These are phyloP conservation scores for Capra hircus DNA, from an alignment of 2,113 vertebrate genomes.

Conservation along the genomic window DNA sequence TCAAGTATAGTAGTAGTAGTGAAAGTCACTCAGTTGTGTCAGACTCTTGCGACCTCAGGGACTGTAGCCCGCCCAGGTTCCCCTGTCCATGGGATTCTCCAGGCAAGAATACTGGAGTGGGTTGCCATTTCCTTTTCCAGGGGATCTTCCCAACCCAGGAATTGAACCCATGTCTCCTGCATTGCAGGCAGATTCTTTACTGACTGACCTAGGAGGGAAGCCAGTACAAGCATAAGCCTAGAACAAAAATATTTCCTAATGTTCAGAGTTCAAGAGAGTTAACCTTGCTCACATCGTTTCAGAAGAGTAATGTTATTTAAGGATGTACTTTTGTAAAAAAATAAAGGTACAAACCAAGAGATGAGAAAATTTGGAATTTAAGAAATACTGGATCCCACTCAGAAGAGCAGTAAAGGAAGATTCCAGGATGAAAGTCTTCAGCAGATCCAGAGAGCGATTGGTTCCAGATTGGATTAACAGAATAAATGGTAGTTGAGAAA, in stretches of 20 bases:
- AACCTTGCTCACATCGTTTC: neutral
- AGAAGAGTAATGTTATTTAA: neutral
- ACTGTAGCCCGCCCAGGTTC: accelerated
- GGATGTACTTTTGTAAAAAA: neutral
- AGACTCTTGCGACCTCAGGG: accelerated
- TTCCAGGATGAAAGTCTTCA: neutral
- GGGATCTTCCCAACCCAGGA: neutral
- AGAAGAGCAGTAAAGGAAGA: neutral
- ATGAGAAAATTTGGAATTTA: neutral
- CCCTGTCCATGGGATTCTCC: neutral
- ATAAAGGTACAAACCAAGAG: neutral
- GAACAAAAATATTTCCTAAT: neutral
- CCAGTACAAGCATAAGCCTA: neutral
- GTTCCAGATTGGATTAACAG: neutral
- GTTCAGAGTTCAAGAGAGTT: neutral
- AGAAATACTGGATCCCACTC: neutral
- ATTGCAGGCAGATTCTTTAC: neutral
- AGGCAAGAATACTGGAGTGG: neutral
- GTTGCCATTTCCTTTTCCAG: neutral
- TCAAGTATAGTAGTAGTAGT: neutral
- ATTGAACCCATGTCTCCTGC: neutral
- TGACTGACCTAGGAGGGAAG: neutral
- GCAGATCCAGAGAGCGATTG: neutral
- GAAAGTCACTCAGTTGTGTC: neutral
- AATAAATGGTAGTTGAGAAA: neutral